Conservation (phyloP, 2,797 vertebrate species). For the Helicolenus hilgendorfi region DNA sequence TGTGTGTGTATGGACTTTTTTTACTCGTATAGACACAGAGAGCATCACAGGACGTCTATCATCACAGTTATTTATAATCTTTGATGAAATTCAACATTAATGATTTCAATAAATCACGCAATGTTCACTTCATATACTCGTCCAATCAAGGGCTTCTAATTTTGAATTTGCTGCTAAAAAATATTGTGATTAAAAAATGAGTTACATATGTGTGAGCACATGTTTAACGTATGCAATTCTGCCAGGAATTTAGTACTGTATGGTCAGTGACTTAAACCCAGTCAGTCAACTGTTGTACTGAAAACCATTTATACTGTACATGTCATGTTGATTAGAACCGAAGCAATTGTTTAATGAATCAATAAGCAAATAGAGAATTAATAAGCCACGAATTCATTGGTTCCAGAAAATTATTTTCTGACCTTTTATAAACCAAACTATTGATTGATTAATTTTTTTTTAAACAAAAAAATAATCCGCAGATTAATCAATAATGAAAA, state of each 20-base stretch:
- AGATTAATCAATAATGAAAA: not conserved
- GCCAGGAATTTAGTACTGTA: not conserved
- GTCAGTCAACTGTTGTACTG: not conserved
- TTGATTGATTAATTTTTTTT: not conserved
- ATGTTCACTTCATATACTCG: not conserved
- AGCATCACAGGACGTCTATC: not conserved
- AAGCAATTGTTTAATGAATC: not conserved
- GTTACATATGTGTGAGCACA: not conserved
- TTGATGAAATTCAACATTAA: not conserved
- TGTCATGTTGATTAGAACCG: not conserved
- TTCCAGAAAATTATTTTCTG: not conserved
- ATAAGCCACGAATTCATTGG: no score
- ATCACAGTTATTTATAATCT: not conserved
- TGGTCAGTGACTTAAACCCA: not conserved
- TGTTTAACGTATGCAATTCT: not conserved
- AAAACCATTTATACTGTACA: not conserved
- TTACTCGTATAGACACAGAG: conserved; percentile 14
- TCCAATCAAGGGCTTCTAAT: not conserved
- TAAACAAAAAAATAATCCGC: not conserved
- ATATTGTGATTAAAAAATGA: not conserved
- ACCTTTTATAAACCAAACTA: not conserved
- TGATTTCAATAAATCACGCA: not conserved
- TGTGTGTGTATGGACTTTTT: conserved; percentile 20
- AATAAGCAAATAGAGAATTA: not conserved
- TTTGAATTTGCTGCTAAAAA: not conserved